These are phyloP conservation scores for Symphodus melops DNA, from an alignment of 2,113 vertebrate species.

Conservation along the genomic window DNA sequence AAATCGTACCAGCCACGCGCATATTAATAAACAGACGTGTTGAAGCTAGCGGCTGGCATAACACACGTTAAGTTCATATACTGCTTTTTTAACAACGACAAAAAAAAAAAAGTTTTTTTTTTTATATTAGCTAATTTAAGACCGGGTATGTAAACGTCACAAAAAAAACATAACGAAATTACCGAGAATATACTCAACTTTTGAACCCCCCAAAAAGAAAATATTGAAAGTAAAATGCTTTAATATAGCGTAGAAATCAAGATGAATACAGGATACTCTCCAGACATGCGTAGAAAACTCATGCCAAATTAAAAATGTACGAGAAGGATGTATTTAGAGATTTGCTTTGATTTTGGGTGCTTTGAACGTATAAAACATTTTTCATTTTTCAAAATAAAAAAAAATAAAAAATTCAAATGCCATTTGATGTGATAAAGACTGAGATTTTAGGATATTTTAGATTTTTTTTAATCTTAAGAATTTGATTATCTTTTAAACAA, in stretches of 20 bases:
- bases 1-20: slow-evolving; percentile 7
- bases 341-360: background rate
- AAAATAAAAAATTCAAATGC: slow-evolving; percentile 5
- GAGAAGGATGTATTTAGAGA: slow-evolving; percentile 35
- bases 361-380: background rate
- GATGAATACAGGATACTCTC: background rate
- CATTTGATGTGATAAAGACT: no score
- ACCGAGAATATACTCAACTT: no score
- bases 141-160: no score
- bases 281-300: slow-evolving; percentile 50
- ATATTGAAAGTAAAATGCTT: background rate
- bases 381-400: background rate
- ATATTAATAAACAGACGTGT: slow-evolving; percentile 1
- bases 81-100: background rate
- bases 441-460: no score
- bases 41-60: background rate
- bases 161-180: no score
- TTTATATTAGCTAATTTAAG: no score
- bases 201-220: background rate
- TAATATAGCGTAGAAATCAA: slow-evolving; percentile 29
- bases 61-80: background rate
- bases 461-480: no score
- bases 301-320: slow-evolving; percentile 67
- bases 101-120: no score
- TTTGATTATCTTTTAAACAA: no score